Evolutionary conservation across 2,888 invertebrate genomes (phyloP).

Genomic region (Phasia obesa): DNA sequence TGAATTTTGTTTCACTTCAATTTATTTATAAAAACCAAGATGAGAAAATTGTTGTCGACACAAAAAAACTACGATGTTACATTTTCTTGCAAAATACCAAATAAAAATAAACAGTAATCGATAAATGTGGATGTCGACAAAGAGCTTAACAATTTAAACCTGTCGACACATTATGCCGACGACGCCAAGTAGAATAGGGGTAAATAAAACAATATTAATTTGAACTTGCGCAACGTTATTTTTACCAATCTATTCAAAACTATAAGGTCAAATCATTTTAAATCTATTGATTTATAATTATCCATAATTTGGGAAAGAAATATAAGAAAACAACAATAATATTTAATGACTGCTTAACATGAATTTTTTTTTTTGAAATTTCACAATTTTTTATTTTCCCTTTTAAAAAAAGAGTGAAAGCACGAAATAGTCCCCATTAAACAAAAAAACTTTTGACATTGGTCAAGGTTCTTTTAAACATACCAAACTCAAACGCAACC

Average conservation of each 20-base stretch:
- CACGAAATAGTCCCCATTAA: not conserved
- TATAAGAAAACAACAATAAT: constrained; percentile 52
- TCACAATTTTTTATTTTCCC: not conserved
- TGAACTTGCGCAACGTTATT: not conserved
- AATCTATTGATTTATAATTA: constrained; percentile 74
- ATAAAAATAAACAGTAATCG: too few species aligned
- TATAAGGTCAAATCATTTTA: constrained; percentile 69
- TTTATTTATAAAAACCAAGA: too few species aligned
- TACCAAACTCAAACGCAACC: not conserved
- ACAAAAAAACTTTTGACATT: constrained; percentile 2
- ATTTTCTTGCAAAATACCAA: too few species aligned
- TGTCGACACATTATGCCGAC: too few species aligned
- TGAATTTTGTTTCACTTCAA: too few species aligned
- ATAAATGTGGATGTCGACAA: too few species aligned
- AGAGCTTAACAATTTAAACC: too few species aligned
- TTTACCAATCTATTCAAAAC: constrained; percentile 11
- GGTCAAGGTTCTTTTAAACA: constrained; percentile 30
- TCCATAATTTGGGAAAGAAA: constrained; percentile 70
- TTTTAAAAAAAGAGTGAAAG: constrained; percentile 38
- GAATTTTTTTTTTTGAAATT: constrained; percentile 47
- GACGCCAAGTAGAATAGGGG: too few species aligned
- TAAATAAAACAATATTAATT: not conserved
- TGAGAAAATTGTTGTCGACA: too few species aligned
- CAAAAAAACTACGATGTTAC: too few species aligned
- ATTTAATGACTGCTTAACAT: constrained; percentile 54